Evolutionary conservation across 2,888 invertebrate genomes (phyloP).

Genomic region (Laspeyria flexula): DNA sequence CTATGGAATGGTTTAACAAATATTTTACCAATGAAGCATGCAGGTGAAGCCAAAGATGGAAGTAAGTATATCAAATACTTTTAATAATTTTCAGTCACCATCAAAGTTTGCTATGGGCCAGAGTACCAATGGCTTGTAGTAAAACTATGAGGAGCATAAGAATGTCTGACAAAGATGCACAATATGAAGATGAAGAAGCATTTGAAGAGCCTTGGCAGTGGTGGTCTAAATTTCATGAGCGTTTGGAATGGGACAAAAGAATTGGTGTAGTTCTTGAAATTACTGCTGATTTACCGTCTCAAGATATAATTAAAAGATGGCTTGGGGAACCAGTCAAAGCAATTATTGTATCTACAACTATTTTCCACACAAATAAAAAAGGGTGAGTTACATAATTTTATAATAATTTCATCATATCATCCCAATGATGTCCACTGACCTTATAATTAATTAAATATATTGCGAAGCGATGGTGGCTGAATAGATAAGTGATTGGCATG

Average conservation of each 20-base stretch:
- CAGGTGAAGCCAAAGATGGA: too few species aligned
- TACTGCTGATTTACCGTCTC: conserved; percentile 91
- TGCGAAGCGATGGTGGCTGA: too few species aligned
- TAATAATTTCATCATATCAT: background rate
- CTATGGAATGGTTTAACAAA: too few species aligned
- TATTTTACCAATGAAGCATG: too few species aligned
- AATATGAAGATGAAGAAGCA: conserved; percentile 72
- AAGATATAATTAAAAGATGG: conserved; percentile 93
- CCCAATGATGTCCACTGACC: too few species aligned
- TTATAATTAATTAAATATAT: too few species aligned
- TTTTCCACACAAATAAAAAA: conserved; percentile 95
- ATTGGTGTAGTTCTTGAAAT: conserved; percentile 92
- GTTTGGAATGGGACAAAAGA: conserved; percentile 83
- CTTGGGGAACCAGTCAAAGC: conserved; percentile 97
- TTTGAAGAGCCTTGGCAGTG: conserved; percentile 91
- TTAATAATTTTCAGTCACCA: conserved; percentile 63
- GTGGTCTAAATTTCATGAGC: conserved; percentile 91
- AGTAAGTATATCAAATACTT: background rate
- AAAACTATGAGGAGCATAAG: conserved; percentile 57
- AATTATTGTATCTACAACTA: conserved; percentile 91
- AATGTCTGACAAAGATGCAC: conserved; percentile 38
- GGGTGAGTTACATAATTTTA: conserved; percentile 87
- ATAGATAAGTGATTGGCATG: too few species aligned
- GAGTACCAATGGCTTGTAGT: conserved; percentile 87
- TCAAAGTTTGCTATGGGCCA: conserved; percentile 87